Evolutionary conservation across 2,797 vertebrate genomes (phyloP), one percentile per base, ranked within the genome.

Genomic region (Oryzias dopingdopingensis): DNA sequence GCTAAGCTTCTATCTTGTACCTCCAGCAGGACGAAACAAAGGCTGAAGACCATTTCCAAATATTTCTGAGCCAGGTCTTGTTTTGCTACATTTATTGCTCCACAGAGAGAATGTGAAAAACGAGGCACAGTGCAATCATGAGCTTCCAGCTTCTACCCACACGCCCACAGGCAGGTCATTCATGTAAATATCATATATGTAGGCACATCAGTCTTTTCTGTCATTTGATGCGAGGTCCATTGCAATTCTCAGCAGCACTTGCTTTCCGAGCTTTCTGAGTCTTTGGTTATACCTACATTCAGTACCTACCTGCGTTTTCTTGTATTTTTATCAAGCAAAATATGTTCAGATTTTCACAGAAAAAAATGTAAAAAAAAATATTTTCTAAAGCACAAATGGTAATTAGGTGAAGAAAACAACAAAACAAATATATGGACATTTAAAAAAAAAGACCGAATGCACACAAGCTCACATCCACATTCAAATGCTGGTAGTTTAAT

Each of bases 301-400:
- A 37, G 32, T 83, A 82, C 79, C 77, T 82, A 81, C 79, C 80
- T 82, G 76, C 77, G 76, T 81, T 84, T 86, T 83, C 77, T 87
- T 89, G 80, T 86, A 82, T 89, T 86, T 88, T 88, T 85, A 88
- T 82, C 81, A 82, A 86, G 67, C 76, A 72, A 83, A 79, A 79
- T 85, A 83, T 86, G 72, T 83, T 86, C 75, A 70, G 68, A 87
- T 84, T 90, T 89, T 86, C 85, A 89, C 83, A 84, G 72, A 86
- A 84, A 85, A 84, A 71, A 82, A 83, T 81, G 84, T 82, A 82
- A 79, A 74, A 62, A 56, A 73, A 60, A 65, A 67, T 79, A 74
- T 88, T 89, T 88, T 90, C 79, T 89, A 88, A 90, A 91, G 87
- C 87, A 90, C 90, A 90, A 88, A 83, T 58, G 76, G 80, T 83